Evolutionary conservation across 1,140 invertebrate genomes (phyloP).

Genomic region (Drosophila micromelanica): DNA sequence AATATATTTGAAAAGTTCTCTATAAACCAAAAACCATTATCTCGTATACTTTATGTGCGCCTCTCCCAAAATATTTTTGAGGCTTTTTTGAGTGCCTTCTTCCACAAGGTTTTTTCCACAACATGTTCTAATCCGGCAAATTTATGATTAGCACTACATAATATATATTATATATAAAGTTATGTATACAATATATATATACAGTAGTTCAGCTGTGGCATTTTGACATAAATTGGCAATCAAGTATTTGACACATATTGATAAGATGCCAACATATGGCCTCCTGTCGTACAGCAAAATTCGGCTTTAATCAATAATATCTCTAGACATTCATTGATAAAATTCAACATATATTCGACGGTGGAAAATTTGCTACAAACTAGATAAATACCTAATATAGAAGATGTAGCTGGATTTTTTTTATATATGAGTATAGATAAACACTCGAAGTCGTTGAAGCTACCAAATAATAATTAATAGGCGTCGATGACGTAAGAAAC

Average conservation of each 20-base stretch:
- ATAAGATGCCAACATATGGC: slow-evolving; percentile 24
- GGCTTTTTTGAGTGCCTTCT: no score
- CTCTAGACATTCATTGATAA: slow-evolving; percentile 4
- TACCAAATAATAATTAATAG: slow-evolving; percentile 11
- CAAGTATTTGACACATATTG: slow-evolving; percentile 12
- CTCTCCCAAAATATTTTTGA: no score
- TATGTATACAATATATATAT: neutral
- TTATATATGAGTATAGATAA: neutral
- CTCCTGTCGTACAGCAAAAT: slow-evolving; percentile 4
- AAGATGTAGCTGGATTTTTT: neutral
- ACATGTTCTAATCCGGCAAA: neutral
- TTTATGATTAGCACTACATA: neutral
- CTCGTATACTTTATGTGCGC: no score
- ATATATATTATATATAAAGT: neutral
- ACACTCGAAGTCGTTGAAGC: neutral
- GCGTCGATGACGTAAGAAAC: neutral
- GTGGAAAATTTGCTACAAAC: no score
- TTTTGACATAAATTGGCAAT: slow-evolving; percentile 34
- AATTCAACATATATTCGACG: neutral
- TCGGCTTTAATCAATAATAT: slow-evolving; percentile 23
- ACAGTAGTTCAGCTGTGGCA: neutral
- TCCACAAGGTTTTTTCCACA: no score
- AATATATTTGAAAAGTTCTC: no score
- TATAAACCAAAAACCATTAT: no score
- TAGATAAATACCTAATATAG: neutral